Conservation (phyloP, 2,797 vertebrate genomes). For the Crocidura indochinensis region DNA sequence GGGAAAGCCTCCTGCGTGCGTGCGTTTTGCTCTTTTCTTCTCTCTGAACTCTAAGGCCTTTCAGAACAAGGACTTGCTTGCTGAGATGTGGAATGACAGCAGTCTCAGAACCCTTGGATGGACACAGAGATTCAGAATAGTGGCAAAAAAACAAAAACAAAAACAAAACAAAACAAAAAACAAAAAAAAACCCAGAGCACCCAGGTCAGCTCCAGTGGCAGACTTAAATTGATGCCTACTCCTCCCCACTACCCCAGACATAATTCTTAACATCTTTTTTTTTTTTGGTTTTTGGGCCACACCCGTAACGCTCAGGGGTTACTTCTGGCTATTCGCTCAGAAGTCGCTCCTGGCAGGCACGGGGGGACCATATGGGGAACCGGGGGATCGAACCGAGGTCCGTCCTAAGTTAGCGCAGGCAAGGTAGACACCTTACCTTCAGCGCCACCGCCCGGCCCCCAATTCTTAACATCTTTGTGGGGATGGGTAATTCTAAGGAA, state of each 20-base stretch:
- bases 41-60: background rate
- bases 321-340: no score
- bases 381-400: no score
- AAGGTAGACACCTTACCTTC: no score
- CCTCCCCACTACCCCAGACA: background rate
- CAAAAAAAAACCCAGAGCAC: background rate
- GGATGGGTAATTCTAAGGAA: constrained; percentile 38
- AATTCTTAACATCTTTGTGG: constrained; percentile 44
- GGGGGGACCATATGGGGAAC: no score
- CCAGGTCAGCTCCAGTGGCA: background rate
- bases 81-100: constrained; percentile 14
- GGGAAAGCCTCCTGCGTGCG: constrained; percentile 14
- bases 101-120: background rate
- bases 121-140: background rate
- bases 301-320: no score
- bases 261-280: constrained; percentile 25
- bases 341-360: no score
- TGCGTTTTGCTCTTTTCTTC: constrained; percentile 20
- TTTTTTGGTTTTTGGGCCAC: no score
- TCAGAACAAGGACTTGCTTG: background rate
- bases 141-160: background rate
- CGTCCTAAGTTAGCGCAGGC: no score
- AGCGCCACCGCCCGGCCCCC: no score
- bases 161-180: no score
- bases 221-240: background rate